Evolutionary conservation across 1,140 invertebrate species (phyloP), one percentile per base, ranked within the genome.

Genomic region (Akabosia matsudoensis): DNA sequence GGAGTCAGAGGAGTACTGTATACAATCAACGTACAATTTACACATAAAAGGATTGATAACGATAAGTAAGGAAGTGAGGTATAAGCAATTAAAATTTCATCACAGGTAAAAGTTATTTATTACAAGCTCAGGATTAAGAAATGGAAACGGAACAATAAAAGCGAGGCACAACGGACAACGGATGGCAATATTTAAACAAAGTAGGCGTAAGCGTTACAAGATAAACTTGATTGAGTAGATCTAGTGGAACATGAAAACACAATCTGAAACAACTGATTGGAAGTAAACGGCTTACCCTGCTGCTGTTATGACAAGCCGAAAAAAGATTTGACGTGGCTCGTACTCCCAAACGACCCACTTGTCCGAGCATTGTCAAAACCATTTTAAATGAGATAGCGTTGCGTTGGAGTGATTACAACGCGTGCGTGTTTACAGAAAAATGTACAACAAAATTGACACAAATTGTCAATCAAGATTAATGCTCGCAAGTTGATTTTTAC

Each of bases 271-370:
- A 45, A 45, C n/a, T 56, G 10, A 56, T 56, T 56, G 22, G 24
- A 56, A n/a, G n/a, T n/a, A n/a, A n/a, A n/a, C n/a, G 22, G 54
- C 54, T 56, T 56, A 56, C 54, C 54, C 54, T 24, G 54, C 22
- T 22, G 24, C 22, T 22, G 24, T 56, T 56, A 56, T 22, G 24
- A 56, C 13, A 13, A 13, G 54, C 54, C 24, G 54, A 13, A 56
- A 56, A 56, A 16, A 56, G 54, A 56, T 56, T 56, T 22, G 54
- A 13, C 24, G 54, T 16, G 4, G 54, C 54, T 22, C 54, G 54
- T n/a, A 13, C 14, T 22, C 54, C 54, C 10, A 56, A 16, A 4
- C 22, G 54, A 56, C 54, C 54, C 4, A 56, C 54, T 24, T 24
- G 54, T 56, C 54, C 54, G 3, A 56, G 22, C 54, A 56, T 56